These are phyloP conservation scores for Alloplasta piceator DNA, from an alignment of 2,888 invertebrate species.

Conservation along the genomic window DNA sequence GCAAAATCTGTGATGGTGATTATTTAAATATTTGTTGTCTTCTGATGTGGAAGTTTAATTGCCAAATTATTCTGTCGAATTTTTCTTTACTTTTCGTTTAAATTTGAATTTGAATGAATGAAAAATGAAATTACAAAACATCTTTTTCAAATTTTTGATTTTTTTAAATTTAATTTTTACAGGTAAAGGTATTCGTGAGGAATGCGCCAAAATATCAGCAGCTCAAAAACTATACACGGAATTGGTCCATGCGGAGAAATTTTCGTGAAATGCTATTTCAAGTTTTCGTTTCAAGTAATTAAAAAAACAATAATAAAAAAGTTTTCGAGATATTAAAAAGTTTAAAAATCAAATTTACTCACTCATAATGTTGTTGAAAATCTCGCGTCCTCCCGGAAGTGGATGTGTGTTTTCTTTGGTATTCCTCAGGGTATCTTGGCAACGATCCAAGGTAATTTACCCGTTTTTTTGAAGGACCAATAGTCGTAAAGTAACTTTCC, in stretches of 20 bases:
- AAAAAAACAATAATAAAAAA: background rate
- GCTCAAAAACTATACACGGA: constrained; percentile 52
- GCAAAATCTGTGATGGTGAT: constrained; percentile 67
- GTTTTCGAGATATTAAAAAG: background rate
- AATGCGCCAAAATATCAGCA: constrained; percentile 65
- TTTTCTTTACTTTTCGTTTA: background rate
- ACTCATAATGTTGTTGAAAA: background rate
- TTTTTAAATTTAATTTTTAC: constrained; percentile 15
- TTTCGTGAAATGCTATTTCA: constrained; percentile 9
- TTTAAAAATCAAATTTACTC: constrained; percentile 39
- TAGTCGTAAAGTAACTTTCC: constrained; percentile 92
- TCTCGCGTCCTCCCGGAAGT: too few species aligned
- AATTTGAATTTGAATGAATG: background rate
- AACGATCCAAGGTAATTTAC: constrained; percentile 93
- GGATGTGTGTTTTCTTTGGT: background rate
- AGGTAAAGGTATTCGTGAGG: constrained; percentile 68
- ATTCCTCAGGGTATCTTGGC: constrained; percentile 88
- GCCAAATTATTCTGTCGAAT: background rate
- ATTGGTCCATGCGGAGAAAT: constrained; percentile 31
- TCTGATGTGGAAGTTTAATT: too few species aligned
- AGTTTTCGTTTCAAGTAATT: background rate
- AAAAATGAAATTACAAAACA: too few species aligned
- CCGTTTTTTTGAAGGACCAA: constrained; percentile 91
- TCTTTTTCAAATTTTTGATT: too few species aligned
- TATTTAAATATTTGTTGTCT: background rate